A percentile compares a stretch with the other conserved stretches of the same genome.
These are phyloP conservation scores for Microtus montanus DNA, from an alignment of 2,113 vertebrate species.

Conservation along the genomic window DNA sequence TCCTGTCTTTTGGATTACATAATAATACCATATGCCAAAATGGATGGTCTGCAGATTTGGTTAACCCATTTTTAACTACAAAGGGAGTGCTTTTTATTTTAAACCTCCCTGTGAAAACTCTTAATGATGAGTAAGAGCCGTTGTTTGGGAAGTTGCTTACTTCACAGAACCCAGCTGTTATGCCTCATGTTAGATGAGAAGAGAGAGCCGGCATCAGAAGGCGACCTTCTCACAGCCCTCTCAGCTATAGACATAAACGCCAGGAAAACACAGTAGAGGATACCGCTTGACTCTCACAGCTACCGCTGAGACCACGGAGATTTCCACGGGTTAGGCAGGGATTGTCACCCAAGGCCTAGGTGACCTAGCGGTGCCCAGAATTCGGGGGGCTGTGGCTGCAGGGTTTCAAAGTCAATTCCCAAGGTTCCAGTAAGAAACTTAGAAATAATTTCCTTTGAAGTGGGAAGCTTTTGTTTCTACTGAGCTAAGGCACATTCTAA, in stretches of 20 bases:
- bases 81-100: constrained; percentile 41
- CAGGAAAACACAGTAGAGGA: background rate
- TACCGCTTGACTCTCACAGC: background rate
- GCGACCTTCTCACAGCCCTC: constrained; percentile 35
- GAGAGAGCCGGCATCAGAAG: background rate
- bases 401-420: background rate
- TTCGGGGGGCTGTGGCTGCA: background rate
- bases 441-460: background rate
- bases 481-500: background rate
- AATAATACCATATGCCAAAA: background rate
- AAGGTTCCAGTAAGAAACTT: background rate
- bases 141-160: constrained; percentile 27
- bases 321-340: background rate
- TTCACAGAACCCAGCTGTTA: constrained; percentile 47
- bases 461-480: background rate
- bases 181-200: background rate
- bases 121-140: constrained; percentile 27
- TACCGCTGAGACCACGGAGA: background rate
- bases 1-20: background rate
- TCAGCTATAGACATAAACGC: background rate
- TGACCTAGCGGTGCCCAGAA: background rate
- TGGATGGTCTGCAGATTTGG: background rate
- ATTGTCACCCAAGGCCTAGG: background rate
- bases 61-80: constrained; percentile 39
- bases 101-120: constrained; percentile 15